Conservation (phyloP, 2,797 vertebrate species). For the Silurus lanzhouensis region DNA sequence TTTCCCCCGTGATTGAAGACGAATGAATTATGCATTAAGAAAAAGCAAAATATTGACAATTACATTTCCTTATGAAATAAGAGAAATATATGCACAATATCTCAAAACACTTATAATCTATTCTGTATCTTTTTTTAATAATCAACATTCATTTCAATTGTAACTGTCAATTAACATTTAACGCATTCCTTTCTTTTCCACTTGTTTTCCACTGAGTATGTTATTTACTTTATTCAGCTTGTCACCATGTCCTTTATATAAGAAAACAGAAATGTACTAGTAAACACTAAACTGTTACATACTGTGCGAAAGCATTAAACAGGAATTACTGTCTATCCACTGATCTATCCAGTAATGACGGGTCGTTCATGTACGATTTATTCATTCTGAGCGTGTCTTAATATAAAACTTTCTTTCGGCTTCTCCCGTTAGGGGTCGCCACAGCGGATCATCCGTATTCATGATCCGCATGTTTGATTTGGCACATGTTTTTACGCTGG, state of each 20-base stretch:
- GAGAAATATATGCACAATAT: neutral
- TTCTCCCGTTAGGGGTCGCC: too few relatives aligned
- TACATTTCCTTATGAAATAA: neutral
- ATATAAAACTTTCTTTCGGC: too few relatives aligned
- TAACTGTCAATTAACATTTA: neutral
- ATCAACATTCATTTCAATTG: neutral
- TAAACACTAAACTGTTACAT: neutral
- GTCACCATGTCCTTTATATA: neutral
- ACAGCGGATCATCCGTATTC: too few relatives aligned
- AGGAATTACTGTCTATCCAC: slow-evolving; percentile 1
- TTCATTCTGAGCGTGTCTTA: too few relatives aligned
- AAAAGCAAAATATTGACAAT: neutral
- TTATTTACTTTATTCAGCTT: too few relatives aligned
- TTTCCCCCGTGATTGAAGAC: neutral
- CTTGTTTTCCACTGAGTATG: too few relatives aligned
- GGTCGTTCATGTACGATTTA: too few relatives aligned
- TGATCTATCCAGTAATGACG: too few relatives aligned
- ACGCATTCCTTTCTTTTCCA: neutral
- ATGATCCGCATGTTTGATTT: too few relatives aligned
- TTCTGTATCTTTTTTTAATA: neutral
- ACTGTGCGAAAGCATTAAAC: neutral
- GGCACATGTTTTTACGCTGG: too few relatives aligned
- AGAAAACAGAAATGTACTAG: neutral
- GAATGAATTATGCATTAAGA: neutral
- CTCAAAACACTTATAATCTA: neutral